Percentiles rank a stretch among this genome's conserved stretches.
Evolutionary conservation across 2,888 invertebrate species (phyloP).

Genomic region (Neoaliturus tenellus): DNA sequence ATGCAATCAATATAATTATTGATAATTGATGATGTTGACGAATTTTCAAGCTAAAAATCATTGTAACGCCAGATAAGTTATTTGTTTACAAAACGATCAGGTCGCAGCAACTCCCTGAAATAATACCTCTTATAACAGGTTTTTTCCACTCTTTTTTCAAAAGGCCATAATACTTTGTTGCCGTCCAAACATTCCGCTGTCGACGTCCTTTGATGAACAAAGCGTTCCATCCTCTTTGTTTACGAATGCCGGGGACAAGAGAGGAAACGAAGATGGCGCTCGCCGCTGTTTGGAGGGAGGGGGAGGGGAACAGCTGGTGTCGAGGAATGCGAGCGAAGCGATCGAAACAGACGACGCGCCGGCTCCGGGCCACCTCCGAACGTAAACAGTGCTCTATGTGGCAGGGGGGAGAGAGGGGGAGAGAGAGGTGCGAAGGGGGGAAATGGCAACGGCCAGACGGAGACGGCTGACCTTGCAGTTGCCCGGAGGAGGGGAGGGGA

Average conservation of each 20-base stretch:
- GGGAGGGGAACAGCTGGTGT: neutral
- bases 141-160: no score
- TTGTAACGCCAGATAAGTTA: no score
- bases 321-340: neutral
- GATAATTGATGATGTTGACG: no score
- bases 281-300: neutral
- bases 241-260: slow-evolving; percentile 19
- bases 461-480: slow-evolving; percentile 13
- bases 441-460: slow-evolving; percentile 25
- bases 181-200: neutral
- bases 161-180: no score
- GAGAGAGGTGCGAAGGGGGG: neutral
- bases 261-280: slow-evolving; percentile 27
- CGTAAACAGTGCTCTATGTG: slow-evolving; percentile 4
- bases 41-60: no score
- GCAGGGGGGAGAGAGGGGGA: neutral
- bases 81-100: no score
- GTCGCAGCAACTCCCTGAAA: no score
- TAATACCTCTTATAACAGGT: no score
- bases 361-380: neutral
- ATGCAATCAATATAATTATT: no score
- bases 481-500: neutral
- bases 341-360: neutral
- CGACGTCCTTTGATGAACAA: neutral
- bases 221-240: slow-evolving; percentile 22